Evolutionary conservation across 2,888 invertebrate species (phyloP).

Genomic region (Rosalia funebris): DNA sequence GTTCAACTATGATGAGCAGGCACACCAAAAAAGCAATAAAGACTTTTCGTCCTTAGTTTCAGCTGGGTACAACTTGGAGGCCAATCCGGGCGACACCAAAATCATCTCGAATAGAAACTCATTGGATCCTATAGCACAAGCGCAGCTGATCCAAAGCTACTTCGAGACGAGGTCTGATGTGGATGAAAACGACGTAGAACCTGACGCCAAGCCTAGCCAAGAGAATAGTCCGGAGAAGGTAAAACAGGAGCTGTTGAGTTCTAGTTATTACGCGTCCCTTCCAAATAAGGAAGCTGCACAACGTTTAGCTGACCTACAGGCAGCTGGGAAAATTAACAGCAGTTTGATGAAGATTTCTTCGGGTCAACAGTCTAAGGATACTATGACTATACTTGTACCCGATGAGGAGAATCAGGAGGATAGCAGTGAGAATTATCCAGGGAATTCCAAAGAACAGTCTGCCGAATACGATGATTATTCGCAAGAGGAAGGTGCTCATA

Average conservation of each 20-base stretch:
- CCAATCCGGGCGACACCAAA: conserved; percentile 1
- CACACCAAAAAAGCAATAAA: conserved; percentile 46
- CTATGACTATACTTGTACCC: conserved; percentile 68
- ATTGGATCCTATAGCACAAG: conserved; percentile 47
- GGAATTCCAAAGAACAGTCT: conserved; percentile 24
- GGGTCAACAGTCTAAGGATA: conserved; percentile 62
- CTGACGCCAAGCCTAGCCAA: conserved; percentile 47
- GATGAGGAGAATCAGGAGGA: conserved; percentile 49
- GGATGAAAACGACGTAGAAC: conserved; percentile 48
- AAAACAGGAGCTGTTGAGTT: conserved; percentile 61
- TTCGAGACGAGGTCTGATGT: conserved; percentile 47
- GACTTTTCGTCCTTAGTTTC: conserved; percentile 47
- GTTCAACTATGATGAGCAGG: conserved; percentile 65
- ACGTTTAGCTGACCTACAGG: conserved; percentile 69
- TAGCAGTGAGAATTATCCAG: conserved; percentile 31
- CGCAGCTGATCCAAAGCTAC: conserved; percentile 54
- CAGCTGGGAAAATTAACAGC: conserved; percentile 66
- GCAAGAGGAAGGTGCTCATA: conserved; percentile 35
- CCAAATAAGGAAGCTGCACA: conserved; percentile 73
- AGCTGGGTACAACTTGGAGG: conserved; percentile 48
- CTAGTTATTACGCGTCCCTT: conserved; percentile 68
- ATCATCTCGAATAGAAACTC: conserved; percentile 29
- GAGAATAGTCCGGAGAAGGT: conserved; percentile 26
- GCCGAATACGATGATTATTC: conserved; percentile 51
- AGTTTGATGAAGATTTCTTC: conserved; percentile 58